phyloP scores from a whole-genome alignment of 1,140 invertebrate species.

The Brachionus asplanchnoidis region DNA sequence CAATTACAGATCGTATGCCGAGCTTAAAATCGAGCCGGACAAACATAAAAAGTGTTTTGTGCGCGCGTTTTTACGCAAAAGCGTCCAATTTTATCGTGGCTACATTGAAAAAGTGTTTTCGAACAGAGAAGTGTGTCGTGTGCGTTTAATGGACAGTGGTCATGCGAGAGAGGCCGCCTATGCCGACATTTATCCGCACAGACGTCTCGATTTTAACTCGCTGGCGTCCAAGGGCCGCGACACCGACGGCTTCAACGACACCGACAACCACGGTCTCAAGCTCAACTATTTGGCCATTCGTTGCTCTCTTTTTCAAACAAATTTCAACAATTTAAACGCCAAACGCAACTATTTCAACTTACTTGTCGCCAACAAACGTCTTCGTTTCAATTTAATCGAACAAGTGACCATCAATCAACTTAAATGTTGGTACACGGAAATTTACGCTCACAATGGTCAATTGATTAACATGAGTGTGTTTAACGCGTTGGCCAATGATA shows the following conservation, averaged over 20 bases:
- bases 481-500: background rate
- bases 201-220: background rate
- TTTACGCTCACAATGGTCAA: background rate
- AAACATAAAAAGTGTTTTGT: background rate
- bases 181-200: background rate
- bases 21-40: background rate
- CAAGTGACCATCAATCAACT: background rate
- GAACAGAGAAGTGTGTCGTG: background rate
- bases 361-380: background rate
- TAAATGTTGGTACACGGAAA: constrained; percentile 14
- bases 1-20: background rate
- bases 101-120: background rate
- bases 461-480: background rate
- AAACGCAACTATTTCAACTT: background rate
- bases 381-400: constrained; percentile 14
- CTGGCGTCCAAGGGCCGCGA: background rate
- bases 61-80: background rate
- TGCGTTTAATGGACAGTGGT: background rate
- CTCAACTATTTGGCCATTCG: constrained; percentile 24
- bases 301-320: constrained; percentile 22
- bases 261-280: constrained; percentile 1
- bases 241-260: background rate
- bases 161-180: background rate
- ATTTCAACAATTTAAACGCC: background rate
- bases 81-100: background rate